Evolutionary conservation across 2,113 vertebrate species (phyloP).

Genomic region (Miniopterus natalensis): DNA sequence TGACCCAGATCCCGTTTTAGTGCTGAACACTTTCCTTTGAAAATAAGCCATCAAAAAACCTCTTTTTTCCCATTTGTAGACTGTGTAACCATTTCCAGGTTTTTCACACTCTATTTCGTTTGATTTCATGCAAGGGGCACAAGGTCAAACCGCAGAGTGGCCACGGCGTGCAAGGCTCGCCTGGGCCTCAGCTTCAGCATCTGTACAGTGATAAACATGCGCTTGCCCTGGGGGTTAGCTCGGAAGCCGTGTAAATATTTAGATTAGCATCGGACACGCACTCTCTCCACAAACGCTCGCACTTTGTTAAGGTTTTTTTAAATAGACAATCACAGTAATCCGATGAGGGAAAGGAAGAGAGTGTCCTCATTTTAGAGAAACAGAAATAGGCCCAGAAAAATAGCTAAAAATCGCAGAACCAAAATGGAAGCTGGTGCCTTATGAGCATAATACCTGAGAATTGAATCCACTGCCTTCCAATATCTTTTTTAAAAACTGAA

Average conservation of each 20-base stretch:
- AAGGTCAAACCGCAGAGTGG: background rate
- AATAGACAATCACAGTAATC: background rate
- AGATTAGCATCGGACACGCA: background rate
- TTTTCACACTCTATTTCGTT: background rate
- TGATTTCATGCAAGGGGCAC: background rate
- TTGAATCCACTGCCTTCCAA: conserved; percentile 9
- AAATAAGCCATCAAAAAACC: background rate
- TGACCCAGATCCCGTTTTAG: background rate
- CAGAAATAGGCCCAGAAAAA: background rate
- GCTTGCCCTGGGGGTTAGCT: background rate
- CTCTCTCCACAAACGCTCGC: background rate
- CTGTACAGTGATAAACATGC: background rate
- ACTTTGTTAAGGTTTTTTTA: background rate
- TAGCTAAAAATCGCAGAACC: background rate
- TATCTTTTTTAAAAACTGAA: conserved; percentile 18
- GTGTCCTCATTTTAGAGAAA: background rate
- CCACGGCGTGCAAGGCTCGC: background rate
- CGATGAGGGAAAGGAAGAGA: background rate
- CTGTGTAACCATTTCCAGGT: background rate
- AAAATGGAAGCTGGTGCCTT: background rate
- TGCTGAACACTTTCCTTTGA: conserved; percentile 3
- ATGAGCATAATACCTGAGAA: conserved; percentile 27
- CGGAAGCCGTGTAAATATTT: background rate
- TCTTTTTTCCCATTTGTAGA: conserved; percentile 15
- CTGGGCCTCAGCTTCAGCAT: background rate